Conservation (phyloP, 2,113 vertebrate genomes). For the Erpornis zantholeuca region DNA sequence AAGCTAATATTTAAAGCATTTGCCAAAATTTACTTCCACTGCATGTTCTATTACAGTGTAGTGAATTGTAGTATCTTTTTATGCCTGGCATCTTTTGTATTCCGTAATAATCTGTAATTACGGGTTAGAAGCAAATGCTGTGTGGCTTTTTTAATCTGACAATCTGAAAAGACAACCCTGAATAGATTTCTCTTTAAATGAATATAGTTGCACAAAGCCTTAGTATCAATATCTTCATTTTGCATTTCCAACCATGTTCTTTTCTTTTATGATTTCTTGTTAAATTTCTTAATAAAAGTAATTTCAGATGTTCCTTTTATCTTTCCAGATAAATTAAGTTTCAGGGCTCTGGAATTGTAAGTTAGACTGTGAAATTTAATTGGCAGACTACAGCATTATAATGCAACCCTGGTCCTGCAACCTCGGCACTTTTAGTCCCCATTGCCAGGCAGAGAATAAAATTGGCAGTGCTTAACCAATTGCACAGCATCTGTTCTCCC, state of each 20-base stretch:
- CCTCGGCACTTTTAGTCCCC: not conserved
- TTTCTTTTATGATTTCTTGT: constrained; percentile 65
- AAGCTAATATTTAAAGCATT: constrained; percentile 84
- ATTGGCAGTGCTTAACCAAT: not conserved
- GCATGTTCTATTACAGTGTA: constrained; percentile 74
- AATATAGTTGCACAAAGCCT: constrained; percentile 68
- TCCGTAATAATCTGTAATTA: constrained; percentile 82
- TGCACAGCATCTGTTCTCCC: not conserved
- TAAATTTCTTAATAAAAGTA: constrained; percentile 65
- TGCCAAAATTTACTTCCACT: constrained; percentile 83
- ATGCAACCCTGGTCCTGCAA: not conserved
- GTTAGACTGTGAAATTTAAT: constrained; percentile 16
- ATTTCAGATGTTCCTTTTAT: constrained; percentile 26
- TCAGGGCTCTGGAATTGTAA: constrained; percentile 27
- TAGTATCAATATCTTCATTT: constrained; percentile 71
- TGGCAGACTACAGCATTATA: not conserved
- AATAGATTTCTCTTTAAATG: constrained; percentile 77
- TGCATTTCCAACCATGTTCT: constrained; percentile 58
- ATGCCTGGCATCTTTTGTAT: constrained; percentile 78
- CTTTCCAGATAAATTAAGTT: constrained; percentile 27
- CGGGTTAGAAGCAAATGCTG: constrained; percentile 76
- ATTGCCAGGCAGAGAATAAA: not conserved
- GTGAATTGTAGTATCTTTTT: constrained; percentile 77
- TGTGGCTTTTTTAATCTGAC: constrained; percentile 80
- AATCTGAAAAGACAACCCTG: constrained; percentile 80